These are phyloP conservation scores for Nautilus pompilius DNA, from an alignment of 1,140 invertebrate genomes.

Conservation along the genomic window DNA sequence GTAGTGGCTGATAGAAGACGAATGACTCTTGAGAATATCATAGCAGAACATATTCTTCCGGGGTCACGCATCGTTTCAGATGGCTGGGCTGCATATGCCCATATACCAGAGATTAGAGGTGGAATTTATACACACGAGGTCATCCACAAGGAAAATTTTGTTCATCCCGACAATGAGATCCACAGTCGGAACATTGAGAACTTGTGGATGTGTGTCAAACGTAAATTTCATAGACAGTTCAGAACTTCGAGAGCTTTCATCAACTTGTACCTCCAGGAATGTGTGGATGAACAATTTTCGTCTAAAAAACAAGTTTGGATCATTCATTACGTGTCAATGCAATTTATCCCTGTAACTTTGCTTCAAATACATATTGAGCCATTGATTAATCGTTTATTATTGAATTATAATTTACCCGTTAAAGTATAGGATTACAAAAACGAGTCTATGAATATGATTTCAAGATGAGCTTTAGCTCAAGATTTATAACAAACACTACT, in stretches of 20 bases:
- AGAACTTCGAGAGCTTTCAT: conserved; percentile 4
- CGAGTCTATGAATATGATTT: too few species aligned
- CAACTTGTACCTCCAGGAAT: conserved; percentile 7
- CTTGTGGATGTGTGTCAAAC: conserved; percentile 10
- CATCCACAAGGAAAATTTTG: conserved; percentile 9
- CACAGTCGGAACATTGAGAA: conserved; percentile 12
- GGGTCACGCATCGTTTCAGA: conserved; percentile 12
- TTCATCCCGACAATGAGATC: conserved; percentile 10
- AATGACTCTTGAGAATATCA: conserved; percentile 9
- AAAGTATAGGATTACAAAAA: too few species aligned
- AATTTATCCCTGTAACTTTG: too few species aligned
- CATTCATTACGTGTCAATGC: too few species aligned
- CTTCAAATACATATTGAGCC: too few species aligned
- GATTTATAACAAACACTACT: too few species aligned
- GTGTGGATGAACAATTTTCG: too few species aligned
- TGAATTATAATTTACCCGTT: too few species aligned
- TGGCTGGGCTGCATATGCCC: conserved; percentile 14
- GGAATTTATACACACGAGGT: conserved; percentile 11
- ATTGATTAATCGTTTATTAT: too few species aligned
- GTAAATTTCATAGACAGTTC: conserved; percentile 9
- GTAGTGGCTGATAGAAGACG: conserved; percentile 8
- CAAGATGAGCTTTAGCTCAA: too few species aligned
- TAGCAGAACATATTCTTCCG: conserved; percentile 11
- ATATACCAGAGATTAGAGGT: conserved; percentile 2
- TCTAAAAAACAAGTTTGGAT: too few species aligned